Conservation (phyloP, 2,888 invertebrate genomes). For the Allolobophora icterica region DNA sequence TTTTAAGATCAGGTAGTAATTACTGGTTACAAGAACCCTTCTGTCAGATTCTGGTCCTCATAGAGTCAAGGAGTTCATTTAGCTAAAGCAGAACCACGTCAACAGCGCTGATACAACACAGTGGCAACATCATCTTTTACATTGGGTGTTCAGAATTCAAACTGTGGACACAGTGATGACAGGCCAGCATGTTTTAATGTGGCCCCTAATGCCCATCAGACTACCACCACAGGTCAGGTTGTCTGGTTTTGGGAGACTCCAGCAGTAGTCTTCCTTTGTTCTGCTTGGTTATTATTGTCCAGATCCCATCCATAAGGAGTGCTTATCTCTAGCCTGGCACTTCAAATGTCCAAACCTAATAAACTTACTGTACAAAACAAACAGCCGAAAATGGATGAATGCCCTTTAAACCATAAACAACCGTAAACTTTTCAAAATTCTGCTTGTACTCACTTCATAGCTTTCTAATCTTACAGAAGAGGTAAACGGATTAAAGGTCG, state of each 20-base stretch:
- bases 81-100: neutral
- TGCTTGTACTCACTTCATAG: neutral
- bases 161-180: neutral
- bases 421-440: neutral
- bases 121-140: neutral
- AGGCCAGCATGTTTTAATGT: neutral
- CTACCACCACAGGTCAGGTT: neutral
- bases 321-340: neutral
- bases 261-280: constrained; percentile 11
- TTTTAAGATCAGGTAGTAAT: neutral
- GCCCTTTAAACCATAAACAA: neutral
- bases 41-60: neutral
- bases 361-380: neutral
- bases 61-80: neutral
- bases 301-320: neutral
- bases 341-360: neutral
- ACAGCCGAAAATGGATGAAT: neutral
- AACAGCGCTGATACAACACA: neutral
- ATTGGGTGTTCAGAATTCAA: neutral
- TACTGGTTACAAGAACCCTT: neutral
- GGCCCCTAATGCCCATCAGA: neutral
- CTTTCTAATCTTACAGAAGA: neutral
- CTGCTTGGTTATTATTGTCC: neutral
- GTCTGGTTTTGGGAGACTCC: neutral
- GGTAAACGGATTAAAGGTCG: neutral